These are phyloP conservation scores for Aphyosemion australe DNA, from an alignment of 2,113 vertebrate species.

Conservation along the genomic window DNA sequence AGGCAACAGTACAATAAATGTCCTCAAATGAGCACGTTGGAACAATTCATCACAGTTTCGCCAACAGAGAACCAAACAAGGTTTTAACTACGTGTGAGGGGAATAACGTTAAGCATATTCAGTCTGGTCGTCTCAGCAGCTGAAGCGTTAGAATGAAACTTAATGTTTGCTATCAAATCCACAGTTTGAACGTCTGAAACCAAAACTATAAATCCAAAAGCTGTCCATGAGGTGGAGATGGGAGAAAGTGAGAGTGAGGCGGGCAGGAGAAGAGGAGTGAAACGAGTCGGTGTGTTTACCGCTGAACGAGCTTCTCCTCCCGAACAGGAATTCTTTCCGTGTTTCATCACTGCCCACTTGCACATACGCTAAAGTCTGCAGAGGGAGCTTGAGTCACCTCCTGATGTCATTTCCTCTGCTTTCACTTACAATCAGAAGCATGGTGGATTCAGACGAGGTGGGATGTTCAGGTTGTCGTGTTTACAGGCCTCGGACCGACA, in stretches of 20 bases:
- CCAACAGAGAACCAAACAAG: neutral
- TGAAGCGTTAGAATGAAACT: conserved; percentile 31
- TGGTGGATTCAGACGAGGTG: conserved; percentile 26
- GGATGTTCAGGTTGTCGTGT: conserved; percentile 6
- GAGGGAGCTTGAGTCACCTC: conserved; percentile 60
- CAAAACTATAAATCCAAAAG: conserved; percentile 54
- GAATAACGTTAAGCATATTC: too few relatives aligned
- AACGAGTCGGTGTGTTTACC: conserved; percentile 69
- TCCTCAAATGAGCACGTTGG: neutral
- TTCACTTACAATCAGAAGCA: conserved; percentile 63
- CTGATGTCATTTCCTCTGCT: conserved; percentile 73
- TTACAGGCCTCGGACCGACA: conserved; percentile 8
- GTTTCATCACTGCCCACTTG: conserved; percentile 73
- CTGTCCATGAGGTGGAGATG: conserved; percentile 44
- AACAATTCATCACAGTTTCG: neutral
- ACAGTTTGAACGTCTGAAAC: conserved; percentile 58
- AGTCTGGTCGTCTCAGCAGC: neutral
- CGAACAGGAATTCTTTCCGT: conserved; percentile 76
- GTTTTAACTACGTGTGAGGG: neutral
- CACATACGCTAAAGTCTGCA: conserved; percentile 50
- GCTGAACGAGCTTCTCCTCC: conserved; percentile 68
- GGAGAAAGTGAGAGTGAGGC: conserved; percentile 31
- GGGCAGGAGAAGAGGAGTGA: conserved; percentile 32
- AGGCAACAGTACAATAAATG: conserved; percentile 9
- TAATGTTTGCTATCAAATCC: conserved; percentile 42